Percentiles rank a stretch among this genome's conserved stretches.
Evolutionary conservation across 2,113 vertebrate species (phyloP).

Genomic region (Megalops atlanticus): DNA sequence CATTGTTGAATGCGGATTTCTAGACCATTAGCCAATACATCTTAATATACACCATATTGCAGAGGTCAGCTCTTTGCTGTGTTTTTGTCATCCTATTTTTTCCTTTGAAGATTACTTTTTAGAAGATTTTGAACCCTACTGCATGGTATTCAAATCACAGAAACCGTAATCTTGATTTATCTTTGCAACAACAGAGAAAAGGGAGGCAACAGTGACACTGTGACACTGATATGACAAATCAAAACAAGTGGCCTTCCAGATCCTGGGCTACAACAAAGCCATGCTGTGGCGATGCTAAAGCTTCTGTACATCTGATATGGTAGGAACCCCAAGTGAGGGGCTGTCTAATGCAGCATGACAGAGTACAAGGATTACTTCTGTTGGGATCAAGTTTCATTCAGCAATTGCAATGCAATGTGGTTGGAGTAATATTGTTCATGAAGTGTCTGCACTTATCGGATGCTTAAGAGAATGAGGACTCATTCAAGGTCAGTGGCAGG

Average conservation of each 20-base stretch:
- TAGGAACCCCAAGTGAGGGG: conserved; percentile 8
- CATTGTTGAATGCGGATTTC: too few relatives aligned
- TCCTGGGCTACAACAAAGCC: neutral
- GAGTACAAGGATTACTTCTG: conserved; percentile 11
- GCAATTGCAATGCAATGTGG: too few relatives aligned
- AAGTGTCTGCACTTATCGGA: neutral
- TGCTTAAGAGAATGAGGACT: neutral
- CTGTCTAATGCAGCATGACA: conserved; percentile 24
- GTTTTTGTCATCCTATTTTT: too few relatives aligned
- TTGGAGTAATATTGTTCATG: neutral
- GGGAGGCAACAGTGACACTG: neutral
- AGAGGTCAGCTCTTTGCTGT: too few relatives aligned
- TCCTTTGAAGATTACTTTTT: too few relatives aligned
- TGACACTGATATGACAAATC: conserved; percentile 6
- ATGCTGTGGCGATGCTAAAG: conserved; percentile 13
- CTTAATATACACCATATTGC: too few relatives aligned
- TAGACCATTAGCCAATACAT: too few relatives aligned
- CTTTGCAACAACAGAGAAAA: neutral
- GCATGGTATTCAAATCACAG: too few relatives aligned
- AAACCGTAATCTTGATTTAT: neutral
- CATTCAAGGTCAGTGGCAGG: neutral
- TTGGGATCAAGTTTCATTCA: neutral
- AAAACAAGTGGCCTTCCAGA: conserved; percentile 10
- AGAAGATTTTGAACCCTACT: too few relatives aligned
- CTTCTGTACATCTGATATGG: conserved; percentile 21